Evolutionary conservation across 2,888 invertebrate species (phyloP).

Genomic region (Platypus cylindrus): DNA sequence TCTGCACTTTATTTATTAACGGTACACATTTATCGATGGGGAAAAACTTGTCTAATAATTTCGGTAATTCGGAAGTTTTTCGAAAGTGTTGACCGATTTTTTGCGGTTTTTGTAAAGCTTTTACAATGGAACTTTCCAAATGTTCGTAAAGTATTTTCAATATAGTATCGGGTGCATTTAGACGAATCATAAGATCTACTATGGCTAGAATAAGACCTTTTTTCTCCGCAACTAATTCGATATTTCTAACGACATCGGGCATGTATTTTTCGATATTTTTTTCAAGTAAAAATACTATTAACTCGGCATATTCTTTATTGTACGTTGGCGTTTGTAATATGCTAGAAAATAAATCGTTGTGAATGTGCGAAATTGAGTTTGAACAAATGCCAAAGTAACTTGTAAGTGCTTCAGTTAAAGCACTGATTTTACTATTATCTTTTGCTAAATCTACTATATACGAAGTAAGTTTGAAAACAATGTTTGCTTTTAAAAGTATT

Average conservation of each 20-base stretch:
- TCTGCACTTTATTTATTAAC: conserved; percentile 46
- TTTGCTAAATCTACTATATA: conserved; percentile 17
- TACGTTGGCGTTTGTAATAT: conserved; percentile 41
- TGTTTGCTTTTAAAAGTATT: conserved; percentile 17
- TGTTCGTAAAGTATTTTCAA: conserved; percentile 43
- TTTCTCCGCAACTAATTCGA: conserved; percentile 40
- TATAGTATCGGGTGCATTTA: conserved; percentile 36
- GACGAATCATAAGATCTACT: conserved; percentile 37
- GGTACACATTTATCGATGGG: conserved; percentile 42
- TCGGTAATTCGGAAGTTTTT: conserved; percentile 45
- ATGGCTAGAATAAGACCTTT: conserved; percentile 53
- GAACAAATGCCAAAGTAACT: conserved; percentile 50
- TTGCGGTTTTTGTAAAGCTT: conserved; percentile 54
- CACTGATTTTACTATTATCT: conserved; percentile 29
- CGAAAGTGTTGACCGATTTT: conserved; percentile 54
- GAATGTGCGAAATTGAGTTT: conserved; percentile 40
- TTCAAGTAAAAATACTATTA: conserved; percentile 46
- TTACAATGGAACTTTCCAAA: conserved; percentile 49
- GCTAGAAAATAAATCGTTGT: conserved; percentile 40
- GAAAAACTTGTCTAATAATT: conserved; percentile 48
- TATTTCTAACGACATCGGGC: conserved; percentile 30
- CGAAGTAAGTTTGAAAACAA: conserved; percentile 17
- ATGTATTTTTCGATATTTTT: conserved; percentile 38
- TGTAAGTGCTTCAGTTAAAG: conserved; percentile 42
- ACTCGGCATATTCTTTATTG: conserved; percentile 43